These are phyloP conservation scores for Ploceus nigricollis DNA, from an alignment of 2,113 vertebrate species.

Conservation along the genomic window DNA sequence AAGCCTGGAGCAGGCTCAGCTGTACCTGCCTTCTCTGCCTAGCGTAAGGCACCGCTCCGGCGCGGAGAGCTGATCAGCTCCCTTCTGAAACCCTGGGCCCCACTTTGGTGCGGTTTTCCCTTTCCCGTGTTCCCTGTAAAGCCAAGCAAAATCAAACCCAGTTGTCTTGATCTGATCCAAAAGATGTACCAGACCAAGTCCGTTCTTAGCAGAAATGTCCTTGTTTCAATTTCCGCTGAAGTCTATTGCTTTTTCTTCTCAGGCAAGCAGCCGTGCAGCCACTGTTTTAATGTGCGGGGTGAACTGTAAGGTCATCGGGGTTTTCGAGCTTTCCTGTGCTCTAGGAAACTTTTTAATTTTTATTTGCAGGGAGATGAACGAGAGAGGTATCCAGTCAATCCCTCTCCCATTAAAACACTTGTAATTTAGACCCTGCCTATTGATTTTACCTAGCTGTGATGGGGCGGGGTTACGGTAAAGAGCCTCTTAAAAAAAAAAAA, in stretches of 20 bases:
- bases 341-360: neutral
- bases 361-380: neutral
- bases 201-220: neutral
- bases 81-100: neutral
- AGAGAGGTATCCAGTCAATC: neutral
- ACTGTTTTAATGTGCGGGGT: neutral
- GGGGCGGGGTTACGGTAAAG: neutral
- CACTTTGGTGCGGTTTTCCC: neutral
- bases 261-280: neutral
- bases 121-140: neutral
- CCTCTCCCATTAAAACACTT: neutral
- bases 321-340: neutral
- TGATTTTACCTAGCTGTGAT: neutral
- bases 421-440: neutral
- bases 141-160: slow-evolving; percentile 38
- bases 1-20: neutral
- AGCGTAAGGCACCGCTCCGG: neutral
- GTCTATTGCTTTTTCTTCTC: slow-evolving; percentile 11
- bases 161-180: slow-evolving; percentile 43
- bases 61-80: neutral
- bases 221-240: slow-evolving; percentile 51
- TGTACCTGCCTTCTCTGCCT: neutral
- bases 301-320: neutral
- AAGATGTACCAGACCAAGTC: slow-evolving; percentile 13
- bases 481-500: neutral